A percentile compares a stretch with the other conserved stretches of the same genome.
Evolutionary conservation across 2,888 invertebrate species (phyloP).

Genomic region (Melangyna quadrimaculata): DNA sequence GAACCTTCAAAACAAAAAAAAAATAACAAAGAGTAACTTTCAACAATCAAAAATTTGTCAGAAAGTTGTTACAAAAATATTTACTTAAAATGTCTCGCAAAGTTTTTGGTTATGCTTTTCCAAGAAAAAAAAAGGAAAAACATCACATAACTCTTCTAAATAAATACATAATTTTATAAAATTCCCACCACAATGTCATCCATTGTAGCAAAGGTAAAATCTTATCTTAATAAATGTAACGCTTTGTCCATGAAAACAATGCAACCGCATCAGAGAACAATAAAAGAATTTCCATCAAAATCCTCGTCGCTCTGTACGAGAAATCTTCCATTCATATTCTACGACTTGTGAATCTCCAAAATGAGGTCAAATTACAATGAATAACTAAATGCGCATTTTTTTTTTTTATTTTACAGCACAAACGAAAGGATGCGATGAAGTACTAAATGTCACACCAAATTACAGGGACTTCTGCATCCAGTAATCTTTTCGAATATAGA

Average conservation of each 20-base stretch:
- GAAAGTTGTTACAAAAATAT: too few relatives aligned
- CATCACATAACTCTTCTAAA: not conserved
- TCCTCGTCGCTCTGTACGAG: not conserved
- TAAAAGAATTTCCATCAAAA: slow-evolving; percentile 31
- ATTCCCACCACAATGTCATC: slow-evolving; percentile 37
- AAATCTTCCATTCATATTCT: not conserved
- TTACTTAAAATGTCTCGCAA: too few relatives aligned
- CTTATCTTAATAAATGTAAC: not conserved
- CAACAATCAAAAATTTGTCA: too few relatives aligned
- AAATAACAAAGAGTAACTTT: too few relatives aligned
- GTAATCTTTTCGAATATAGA: not conserved
- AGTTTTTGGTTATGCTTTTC: too few relatives aligned
- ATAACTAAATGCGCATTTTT: slow-evolving; percentile 57
- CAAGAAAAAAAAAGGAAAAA: not conserved
- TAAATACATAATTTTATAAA: not conserved
- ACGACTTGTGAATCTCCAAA: slow-evolving; percentile 3
- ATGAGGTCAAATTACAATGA: slow-evolving; percentile 69
- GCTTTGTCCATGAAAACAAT: slow-evolving; percentile 44
- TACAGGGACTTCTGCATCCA: slow-evolving; percentile 49
- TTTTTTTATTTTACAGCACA: not conserved
- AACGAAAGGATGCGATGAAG: slow-evolving; percentile 20
- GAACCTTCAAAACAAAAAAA: too few relatives aligned
- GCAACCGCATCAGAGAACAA: slow-evolving; percentile 26
- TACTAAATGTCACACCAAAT: slow-evolving; percentile 69
- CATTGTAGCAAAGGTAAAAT: slow-evolving; percentile 39